phyloP scores from a whole-genome alignment of 2,888 invertebrate genomes.

The Myopa tessellatipennis region DNA sequence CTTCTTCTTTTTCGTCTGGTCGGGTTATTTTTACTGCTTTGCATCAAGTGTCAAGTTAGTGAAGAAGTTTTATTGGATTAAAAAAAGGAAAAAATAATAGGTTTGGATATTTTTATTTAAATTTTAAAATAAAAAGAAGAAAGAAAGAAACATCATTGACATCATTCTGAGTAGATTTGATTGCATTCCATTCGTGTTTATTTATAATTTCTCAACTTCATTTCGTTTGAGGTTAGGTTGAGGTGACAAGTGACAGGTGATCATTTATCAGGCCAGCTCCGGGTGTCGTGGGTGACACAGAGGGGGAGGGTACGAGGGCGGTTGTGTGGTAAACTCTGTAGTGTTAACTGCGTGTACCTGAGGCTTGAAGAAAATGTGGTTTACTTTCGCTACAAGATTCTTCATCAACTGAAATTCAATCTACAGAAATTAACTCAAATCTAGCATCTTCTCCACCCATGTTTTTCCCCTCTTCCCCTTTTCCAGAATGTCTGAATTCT shows the following conservation, averaged over 20 bases:
- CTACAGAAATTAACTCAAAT: neutral
- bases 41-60: conserved; percentile 12
- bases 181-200: neutral
- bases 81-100: no score
- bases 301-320: neutral
- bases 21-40: neutral
- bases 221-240: conserved; percentile 26
- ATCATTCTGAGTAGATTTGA: neutral
- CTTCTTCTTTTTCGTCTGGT: neutral
- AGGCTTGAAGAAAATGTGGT: no score
- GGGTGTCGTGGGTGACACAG: conserved; percentile 21
- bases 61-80: neutral
- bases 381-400: no score
- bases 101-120: neutral
- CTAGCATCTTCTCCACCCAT: conserved; percentile 22
- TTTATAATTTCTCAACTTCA: conserved; percentile 38
- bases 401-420: no score
- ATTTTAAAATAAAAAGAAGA: neutral
- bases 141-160: neutral
- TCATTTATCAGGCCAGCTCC: conserved; percentile 57
- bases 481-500: neutral
- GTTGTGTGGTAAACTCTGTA: neutral
- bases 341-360: no score
- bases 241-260: conserved; percentile 40
- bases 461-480: neutral